phyloP scores from a whole-genome alignment of 2,888 invertebrate species.

The Imbricaverruca yamaguchii region DNA sequence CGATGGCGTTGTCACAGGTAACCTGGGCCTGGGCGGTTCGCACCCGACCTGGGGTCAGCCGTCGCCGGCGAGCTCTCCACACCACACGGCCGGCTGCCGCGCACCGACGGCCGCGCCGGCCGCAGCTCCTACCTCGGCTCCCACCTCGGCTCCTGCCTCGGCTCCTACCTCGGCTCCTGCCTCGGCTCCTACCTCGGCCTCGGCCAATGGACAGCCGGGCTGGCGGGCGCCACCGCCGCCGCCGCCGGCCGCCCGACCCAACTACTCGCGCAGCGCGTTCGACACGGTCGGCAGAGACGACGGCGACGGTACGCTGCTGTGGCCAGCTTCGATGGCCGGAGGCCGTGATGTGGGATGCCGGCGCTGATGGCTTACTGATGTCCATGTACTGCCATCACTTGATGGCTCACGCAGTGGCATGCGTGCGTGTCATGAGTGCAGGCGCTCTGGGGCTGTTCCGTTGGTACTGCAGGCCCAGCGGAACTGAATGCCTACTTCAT shows the following conservation, averaged over 20 bases:
- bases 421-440: too few species aligned
- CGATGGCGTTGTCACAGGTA: neutral
- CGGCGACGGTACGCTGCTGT: neutral
- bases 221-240: neutral
- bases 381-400: too few species aligned
- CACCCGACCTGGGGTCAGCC: neutral
- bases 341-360: too few species aligned
- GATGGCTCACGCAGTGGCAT: too few species aligned
- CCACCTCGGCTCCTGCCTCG: neutral
- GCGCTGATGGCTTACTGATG: too few species aligned
- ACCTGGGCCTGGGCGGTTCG: neutral
- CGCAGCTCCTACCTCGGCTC: neutral
- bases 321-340: neutral
- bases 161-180: neutral
- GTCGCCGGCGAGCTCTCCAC: neutral
- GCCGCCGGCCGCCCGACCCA: neutral
- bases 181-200: neutral
- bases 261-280: conserved; percentile 17
- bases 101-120: neutral
- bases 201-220: neutral
- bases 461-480: too few species aligned
- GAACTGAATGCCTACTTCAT: too few species aligned
- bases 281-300: neutral
- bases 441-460: too few species aligned
- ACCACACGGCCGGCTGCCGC: conserved; percentile 10